These are phyloP conservation scores for Orchestia grillus DNA, from an alignment of 1,140 invertebrate species.

Conservation along the genomic window DNA sequence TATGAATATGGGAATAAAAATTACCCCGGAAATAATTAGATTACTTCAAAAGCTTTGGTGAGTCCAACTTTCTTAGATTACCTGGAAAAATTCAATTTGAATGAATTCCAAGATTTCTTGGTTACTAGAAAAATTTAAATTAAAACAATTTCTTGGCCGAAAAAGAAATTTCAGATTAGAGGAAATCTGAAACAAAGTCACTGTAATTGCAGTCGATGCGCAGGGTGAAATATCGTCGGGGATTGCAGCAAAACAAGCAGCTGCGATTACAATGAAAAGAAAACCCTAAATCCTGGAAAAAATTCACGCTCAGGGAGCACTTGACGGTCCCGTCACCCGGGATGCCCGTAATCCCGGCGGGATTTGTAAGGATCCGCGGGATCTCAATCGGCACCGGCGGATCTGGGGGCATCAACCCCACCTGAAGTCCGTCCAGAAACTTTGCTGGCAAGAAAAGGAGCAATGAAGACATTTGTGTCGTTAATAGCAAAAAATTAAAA, in stretches of 20 bases:
- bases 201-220: neutral
- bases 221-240: neutral
- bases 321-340: neutral
- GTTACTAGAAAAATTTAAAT: too few relatives aligned
- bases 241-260: neutral
- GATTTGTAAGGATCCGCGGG: constrained; percentile 5
- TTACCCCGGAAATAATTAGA: too few relatives aligned
- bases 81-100: too few relatives aligned
- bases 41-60: too few relatives aligned
- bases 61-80: too few relatives aligned
- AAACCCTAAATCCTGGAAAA: neutral
- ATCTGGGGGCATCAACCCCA: neutral
- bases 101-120: too few relatives aligned
- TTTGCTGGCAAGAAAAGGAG: neutral
- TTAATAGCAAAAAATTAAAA: neutral
- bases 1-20: too few relatives aligned
- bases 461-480: neutral
- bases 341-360: neutral
- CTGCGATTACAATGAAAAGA: neutral
- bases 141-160: too few relatives aligned
- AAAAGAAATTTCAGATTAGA: too few relatives aligned
- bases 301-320: neutral
- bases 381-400: neutral
- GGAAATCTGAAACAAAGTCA: too few relatives aligned
- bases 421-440: neutral